These are phyloP conservation scores for Gastrophysa polygoni DNA, from an alignment of 2,888 invertebrate genomes.

Conservation along the genomic window DNA sequence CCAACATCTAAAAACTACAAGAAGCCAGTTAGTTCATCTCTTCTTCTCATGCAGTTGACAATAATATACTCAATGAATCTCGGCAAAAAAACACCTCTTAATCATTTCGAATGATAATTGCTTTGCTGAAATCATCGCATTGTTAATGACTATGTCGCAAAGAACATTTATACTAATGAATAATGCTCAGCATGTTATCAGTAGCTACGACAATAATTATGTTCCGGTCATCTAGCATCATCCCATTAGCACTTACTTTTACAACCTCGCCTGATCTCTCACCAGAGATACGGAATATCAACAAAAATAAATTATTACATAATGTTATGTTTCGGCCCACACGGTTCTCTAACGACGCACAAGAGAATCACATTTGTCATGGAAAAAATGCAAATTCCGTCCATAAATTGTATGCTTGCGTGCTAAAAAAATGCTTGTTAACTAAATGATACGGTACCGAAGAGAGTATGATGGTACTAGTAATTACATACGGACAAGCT, in stretches of 20 bases:
- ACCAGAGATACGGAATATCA: background rate
- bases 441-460: constrained; percentile 29
- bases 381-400: constrained; percentile 31
- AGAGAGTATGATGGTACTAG: constrained; percentile 17
- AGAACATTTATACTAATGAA: too few relatives aligned
- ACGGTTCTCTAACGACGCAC: constrained; percentile 22
- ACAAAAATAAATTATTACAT: constrained; percentile 13
- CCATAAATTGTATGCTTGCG: constrained; percentile 32
- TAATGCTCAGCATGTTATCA: background rate
- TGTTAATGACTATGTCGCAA: too few relatives aligned
- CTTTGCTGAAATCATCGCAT: too few relatives aligned
- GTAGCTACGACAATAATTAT: constrained; percentile 23
- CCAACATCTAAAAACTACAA: too few relatives aligned
- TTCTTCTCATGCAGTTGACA: too few relatives aligned
- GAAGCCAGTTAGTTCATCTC: too few relatives aligned
- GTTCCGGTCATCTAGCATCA: constrained; percentile 7
- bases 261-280: background rate
- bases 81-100: too few relatives aligned
- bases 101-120: too few relatives aligned
- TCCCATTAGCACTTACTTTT: background rate
- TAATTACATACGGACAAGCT: constrained; percentile 25
- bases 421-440: constrained; percentile 36
- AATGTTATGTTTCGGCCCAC: constrained; percentile 7
- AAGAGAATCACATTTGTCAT: constrained; percentile 25
- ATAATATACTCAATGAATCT: too few relatives aligned